Evolutionary conservation across 2,797 vertebrate species (phyloP).

Genomic region (Nannoperca obscura): DNA sequence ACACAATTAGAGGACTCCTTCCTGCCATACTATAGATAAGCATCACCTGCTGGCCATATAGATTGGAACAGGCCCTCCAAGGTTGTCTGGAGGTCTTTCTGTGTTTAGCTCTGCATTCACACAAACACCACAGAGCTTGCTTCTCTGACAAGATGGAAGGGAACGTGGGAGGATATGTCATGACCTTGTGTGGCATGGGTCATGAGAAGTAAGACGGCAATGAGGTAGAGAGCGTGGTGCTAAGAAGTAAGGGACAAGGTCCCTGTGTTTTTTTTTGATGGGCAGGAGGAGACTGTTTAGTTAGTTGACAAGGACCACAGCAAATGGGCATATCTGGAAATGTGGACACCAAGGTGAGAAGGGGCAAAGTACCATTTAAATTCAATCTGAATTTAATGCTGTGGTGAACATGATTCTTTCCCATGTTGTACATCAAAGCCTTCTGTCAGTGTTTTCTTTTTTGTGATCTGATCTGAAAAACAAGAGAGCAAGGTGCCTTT

Average conservation of each 20-base stretch:
- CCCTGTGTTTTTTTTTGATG: constrained; percentile 45
- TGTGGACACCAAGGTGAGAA: constrained; percentile 67
- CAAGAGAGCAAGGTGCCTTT: constrained; percentile 52
- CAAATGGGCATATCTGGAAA: constrained; percentile 67
- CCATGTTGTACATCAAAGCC: constrained; percentile 47
- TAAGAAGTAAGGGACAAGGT: constrained; percentile 66
- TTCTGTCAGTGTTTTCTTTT: constrained; percentile 43
- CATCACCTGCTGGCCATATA: constrained; percentile 80
- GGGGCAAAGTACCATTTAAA: constrained; percentile 69
- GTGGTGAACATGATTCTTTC: constrained; percentile 57
- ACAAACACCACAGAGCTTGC: constrained; percentile 52
- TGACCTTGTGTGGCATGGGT: constrained; percentile 72
- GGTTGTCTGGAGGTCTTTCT: constrained; percentile 85
- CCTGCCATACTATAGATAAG: constrained; percentile 79
- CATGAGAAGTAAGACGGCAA: constrained; percentile 44
- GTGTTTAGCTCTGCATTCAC: constrained; percentile 65
- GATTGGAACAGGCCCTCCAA: constrained; percentile 80
- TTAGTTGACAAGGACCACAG: constrained; percentile 56
- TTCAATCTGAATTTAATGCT: constrained; percentile 67
- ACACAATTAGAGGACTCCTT: constrained; percentile 80
- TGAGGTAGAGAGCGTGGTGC: constrained; percentile 34
- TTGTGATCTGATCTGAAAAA: constrained; percentile 55
- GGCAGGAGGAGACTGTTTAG: constrained; percentile 47
- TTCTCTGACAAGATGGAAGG: constrained; percentile 61
- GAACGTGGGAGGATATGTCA: constrained; percentile 41